Percentiles rank a stretch among this genome's conserved stretches.
These are phyloP conservation scores for Zophobas morio DNA, from an alignment of 1,140 invertebrate genomes.

Conservation along the genomic window DNA sequence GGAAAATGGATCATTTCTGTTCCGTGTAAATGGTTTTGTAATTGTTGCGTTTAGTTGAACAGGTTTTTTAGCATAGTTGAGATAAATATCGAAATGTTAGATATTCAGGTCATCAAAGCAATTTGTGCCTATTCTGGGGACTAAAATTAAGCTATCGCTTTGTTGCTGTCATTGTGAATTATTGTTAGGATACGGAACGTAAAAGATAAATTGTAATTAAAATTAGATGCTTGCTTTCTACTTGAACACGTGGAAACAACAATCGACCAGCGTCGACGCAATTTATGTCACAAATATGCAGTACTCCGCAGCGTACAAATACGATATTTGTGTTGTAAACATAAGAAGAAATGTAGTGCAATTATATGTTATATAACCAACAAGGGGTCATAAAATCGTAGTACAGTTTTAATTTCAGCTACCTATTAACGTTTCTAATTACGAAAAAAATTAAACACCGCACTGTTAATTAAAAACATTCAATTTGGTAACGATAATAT, in stretches of 20 bases:
- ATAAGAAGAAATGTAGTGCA: no score
- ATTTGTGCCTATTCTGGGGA: not conserved
- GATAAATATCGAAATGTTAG: constrained; percentile 20
- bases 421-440: no score
- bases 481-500: no score
- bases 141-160: constrained; percentile 9
- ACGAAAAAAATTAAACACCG: no score
- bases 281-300: constrained; percentile 19
- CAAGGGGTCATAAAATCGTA: no score
- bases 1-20: not conserved
- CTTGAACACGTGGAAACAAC: constrained; percentile 6
- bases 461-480: no score
- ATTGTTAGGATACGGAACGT: constrained; percentile 12
- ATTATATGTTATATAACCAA: not conserved
- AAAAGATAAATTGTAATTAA: constrained; percentile 11
- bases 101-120: constrained; percentile 5
- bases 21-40: constrained; percentile 2
- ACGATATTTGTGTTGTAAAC: no score
- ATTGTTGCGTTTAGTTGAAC: not conserved
- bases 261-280: constrained; percentile 1
- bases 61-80: not conserved
- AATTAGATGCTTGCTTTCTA: constrained; percentile 28
- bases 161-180: constrained; percentile 26
- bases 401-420: no score
- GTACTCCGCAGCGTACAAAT: not conserved